Percentiles rank a stretch among this genome's conserved stretches.
Evolutionary conservation across 2,888 invertebrate genomes (phyloP).

Genomic region (Ophraella communa): DNA sequence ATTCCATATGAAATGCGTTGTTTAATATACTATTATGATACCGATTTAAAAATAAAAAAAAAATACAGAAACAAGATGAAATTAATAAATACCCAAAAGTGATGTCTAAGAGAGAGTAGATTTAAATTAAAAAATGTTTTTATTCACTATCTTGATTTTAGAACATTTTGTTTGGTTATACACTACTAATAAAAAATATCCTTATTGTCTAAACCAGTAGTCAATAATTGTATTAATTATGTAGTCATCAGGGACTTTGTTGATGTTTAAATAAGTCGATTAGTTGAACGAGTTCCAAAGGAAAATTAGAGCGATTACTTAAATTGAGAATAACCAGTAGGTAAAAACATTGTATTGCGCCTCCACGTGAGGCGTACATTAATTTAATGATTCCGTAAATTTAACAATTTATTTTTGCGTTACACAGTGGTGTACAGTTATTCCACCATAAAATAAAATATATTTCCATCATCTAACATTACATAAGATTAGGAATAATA

Average conservation of each 20-base stretch:
- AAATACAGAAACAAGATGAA: too few relatives aligned
- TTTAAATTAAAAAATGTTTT: too few relatives aligned
- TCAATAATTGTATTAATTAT: background rate
- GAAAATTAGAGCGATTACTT: background rate
- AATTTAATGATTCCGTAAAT: background rate
- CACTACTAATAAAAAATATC: too few relatives aligned
- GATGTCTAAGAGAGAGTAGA: too few relatives aligned
- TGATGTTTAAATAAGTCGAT: background rate
- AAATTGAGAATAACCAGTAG: background rate
- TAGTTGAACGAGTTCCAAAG: background rate
- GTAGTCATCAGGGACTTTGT: background rate
- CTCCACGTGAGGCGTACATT: background rate
- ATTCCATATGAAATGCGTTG: too few relatives aligned
- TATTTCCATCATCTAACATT: background rate
- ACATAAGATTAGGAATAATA: background rate
- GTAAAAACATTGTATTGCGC: background rate
- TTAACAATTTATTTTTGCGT: background rate
- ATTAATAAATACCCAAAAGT: too few relatives aligned
- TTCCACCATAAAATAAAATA: background rate
- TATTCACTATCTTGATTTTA: too few relatives aligned
- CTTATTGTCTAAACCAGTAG: background rate
- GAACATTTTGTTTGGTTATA: too few relatives aligned
- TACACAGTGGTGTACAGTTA: background rate
- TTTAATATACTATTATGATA: too few relatives aligned
- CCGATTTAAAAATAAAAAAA: too few relatives aligned